phyloP scores from a whole-genome alignment of 2,113 vertebrate genomes.

The Scortum barcoo region DNA sequence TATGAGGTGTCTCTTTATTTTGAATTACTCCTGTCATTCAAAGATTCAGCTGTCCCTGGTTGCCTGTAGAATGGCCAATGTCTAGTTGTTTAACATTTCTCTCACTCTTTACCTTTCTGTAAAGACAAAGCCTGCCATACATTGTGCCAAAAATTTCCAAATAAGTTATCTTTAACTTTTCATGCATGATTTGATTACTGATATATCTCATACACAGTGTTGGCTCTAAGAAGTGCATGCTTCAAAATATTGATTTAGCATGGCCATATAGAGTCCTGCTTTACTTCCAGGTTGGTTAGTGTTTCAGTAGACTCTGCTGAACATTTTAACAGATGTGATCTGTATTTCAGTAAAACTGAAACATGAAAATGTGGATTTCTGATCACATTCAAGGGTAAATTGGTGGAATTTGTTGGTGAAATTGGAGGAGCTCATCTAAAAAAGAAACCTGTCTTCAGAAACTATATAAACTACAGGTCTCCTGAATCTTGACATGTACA shows the following conservation, averaged over 20 bases:
- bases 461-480: neutral
- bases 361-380: neutral
- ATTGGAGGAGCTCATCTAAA: neutral
- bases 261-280: neutral
- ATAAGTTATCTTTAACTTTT: neutral
- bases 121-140: neutral
- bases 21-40: conserved; percentile 64
- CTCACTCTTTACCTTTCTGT: neutral
- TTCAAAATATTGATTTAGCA: neutral
- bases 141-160: neutral
- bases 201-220: neutral
- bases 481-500: neutral
- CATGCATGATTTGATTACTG: neutral
- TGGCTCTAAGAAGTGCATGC: neutral
- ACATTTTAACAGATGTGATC: neutral
- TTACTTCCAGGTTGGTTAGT: neutral
- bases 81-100: conserved; percentile 11
- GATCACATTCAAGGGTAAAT: neutral
- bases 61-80: neutral
- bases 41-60: conserved; percentile 5
- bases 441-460: neutral
- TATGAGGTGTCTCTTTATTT: conserved; percentile 69
- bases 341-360: neutral
- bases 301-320: neutral
- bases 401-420: neutral